These are phyloP conservation scores for Mesorhabditis spiculigera DNA, from an alignment of 2,888 invertebrate species.

Conservation along the genomic window DNA sequence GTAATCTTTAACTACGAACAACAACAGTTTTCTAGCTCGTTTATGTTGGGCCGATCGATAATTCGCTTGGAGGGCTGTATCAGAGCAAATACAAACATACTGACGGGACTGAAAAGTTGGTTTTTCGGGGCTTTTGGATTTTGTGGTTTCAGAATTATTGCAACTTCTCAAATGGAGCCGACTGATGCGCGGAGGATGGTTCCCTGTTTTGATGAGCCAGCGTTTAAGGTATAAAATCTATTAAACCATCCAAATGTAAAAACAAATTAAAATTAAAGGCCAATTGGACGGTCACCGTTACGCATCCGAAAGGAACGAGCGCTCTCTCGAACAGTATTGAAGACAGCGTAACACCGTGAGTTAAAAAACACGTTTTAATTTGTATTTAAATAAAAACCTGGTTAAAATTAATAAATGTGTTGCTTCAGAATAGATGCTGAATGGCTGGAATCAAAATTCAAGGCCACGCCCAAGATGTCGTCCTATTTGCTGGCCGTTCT, in stretches of 20 bases:
- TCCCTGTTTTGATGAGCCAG: slow-evolving; percentile 48
- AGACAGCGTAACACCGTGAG: not conserved
- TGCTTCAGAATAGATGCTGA: slow-evolving; percentile 34
- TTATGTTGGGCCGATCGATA: slow-evolving; percentile 33
- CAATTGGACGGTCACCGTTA: slow-evolving; percentile 25
- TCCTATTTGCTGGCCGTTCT: slow-evolving; percentile 83
- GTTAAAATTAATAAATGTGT: not conserved
- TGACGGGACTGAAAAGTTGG: slow-evolving; percentile 23
- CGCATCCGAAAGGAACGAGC: slow-evolving; percentile 21
- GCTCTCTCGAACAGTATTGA: slow-evolving; percentile 23
- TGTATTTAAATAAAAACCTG: not conserved
- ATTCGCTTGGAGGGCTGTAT: slow-evolving; percentile 34
- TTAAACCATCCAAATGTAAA: no score
- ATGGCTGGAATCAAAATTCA: slow-evolving; percentile 71
- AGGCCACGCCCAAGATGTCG: slow-evolving; percentile 70
- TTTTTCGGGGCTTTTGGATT: not conserved
- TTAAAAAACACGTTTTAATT: not conserved
- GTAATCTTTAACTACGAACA: not conserved
- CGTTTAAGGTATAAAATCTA: not conserved
- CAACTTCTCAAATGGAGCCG: slow-evolving; percentile 54
- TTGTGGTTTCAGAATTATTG: slow-evolving; percentile 28
- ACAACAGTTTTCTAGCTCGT: slow-evolving; percentile 19
- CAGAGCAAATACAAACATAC: slow-evolving; percentile 29
- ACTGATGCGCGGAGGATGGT: slow-evolving; percentile 51
- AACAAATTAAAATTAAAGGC: no score